phyloP scores from a whole-genome alignment of 37 sponge, comb jelly and placozoan genomes.

The Oopsacas minuta region DNA sequence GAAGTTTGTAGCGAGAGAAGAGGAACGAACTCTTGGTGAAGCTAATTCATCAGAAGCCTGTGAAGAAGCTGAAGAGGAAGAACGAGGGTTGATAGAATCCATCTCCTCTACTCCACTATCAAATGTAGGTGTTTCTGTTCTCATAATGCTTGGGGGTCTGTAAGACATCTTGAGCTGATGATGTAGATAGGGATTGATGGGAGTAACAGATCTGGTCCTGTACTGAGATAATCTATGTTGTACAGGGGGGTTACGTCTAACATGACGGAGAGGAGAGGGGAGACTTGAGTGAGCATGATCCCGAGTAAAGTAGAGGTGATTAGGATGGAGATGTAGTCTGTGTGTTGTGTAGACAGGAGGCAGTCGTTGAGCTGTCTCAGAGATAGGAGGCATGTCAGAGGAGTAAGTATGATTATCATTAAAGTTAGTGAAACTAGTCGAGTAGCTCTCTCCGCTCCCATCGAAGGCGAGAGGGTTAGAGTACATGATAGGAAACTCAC shows the following conservation, averaged over 20 bases:
- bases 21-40: neutral
- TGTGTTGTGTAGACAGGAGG: neutral
- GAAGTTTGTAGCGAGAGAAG: neutral
- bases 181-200: neutral
- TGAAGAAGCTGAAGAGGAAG: constrained; percentile 2
- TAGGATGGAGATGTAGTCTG: neutral
- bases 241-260: neutral
- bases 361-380: neutral
- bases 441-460: neutral
- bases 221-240: neutral
- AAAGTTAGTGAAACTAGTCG: constrained; percentile 12
- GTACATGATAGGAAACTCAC: constrained; percentile 17
- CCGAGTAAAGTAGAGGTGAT: neutral
- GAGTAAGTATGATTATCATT: constrained; percentile 4
- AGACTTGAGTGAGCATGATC: neutral
- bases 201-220: neutral
- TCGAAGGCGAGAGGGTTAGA: constrained; percentile 11
- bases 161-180: neutral
- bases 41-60: neutral
- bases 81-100: neutral
- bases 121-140: neutral
- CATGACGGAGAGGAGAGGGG: neutral
- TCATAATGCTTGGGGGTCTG: neutral
- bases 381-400: neutral
- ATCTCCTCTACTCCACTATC: neutral